Evolutionary conservation across 2,113 vertebrate genomes (phyloP), one percentile per base, ranked within the genome.

Genomic region (Reinhardtius hippoglossoides): DNA sequence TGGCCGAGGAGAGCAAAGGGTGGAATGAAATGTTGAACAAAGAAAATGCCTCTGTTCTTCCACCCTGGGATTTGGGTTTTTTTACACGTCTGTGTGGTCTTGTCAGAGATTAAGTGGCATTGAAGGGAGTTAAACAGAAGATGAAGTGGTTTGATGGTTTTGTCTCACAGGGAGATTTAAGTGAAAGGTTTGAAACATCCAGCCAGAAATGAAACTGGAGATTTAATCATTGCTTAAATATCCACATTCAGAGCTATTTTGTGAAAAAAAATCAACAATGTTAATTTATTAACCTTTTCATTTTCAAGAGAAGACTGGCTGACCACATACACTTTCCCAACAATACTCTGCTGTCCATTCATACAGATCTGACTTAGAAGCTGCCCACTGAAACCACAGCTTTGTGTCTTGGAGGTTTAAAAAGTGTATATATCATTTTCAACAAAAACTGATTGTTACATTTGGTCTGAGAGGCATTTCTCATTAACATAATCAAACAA

Each of bases 1-100:
- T 60, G 77, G 76, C 76, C 84, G 55, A n/a, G 9, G 58, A 82
- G 58, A 77, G 59, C 70, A 71, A 66, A 71, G 62, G 52, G 24
- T 20, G 58, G 69, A 82, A 82, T 80, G 56, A 85, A 67, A 83
- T 66, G 63, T 52, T 78, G 80, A 87, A 82, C 84, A 61, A 67
- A 76, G 63, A 66, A 89, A 87, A 82, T 83, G 69, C 58, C 62
- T 56, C 31, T 27, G 55, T 60, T 69, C 60, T 77, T 75, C 59
- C 67, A 67, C 52, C 55, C 46, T 26, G 82, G 85, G 80, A 81
- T 70, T 31, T 79, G 21, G 62, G 76, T 73, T 76, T 81, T 81
- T 76, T 84, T 74, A 67, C 59, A 61, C 15, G 66, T 75, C 68
- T 88, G 86, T 90, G 89, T 91, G 90, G 89, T 87, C 90, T 81